phyloP scores from a whole-genome alignment of 2,888 invertebrate species.

The Mythimna impura region DNA sequence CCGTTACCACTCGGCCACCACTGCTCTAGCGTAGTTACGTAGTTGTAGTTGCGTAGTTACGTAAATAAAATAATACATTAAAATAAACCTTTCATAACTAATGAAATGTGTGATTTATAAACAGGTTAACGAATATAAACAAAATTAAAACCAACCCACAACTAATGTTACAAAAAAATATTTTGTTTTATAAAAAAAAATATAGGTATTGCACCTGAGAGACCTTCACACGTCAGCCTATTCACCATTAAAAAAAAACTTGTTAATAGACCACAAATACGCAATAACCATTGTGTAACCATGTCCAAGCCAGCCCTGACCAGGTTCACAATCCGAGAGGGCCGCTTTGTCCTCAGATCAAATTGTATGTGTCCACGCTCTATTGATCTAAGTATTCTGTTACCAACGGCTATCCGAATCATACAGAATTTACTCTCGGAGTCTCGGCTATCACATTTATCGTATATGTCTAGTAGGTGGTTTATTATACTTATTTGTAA shows the following conservation, averaged over 20 bases:
- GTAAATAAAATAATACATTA: no score
- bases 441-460: conserved; percentile 1
- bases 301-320: conserved; percentile 26
- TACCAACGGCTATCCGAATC: conserved; percentile 31
- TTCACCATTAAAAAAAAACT: not conserved
- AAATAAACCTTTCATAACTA: no score
- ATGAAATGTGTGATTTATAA: no score
- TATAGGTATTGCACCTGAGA: conserved; percentile 4
- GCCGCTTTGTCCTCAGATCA: conserved; percentile 56
- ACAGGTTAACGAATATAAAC: no score
- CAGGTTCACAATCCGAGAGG: conserved; percentile 30
- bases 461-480: not conserved
- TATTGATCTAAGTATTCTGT: conserved; percentile 47
- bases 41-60: no score
- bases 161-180: not conserved
- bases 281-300: conserved; percentile 4
- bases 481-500: not conserved
- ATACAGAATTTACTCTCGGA: conserved; percentile 17
- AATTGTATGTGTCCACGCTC: conserved; percentile 60
- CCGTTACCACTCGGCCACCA: no score
- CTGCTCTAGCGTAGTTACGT: no score
- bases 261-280: conserved; percentile 5
- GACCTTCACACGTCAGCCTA: conserved; percentile 12
- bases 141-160: no score
- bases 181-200: no score